These are phyloP conservation scores for Chymomyza fuscimana DNA, from an alignment of 2,888 invertebrate genomes.

Conservation along the genomic window DNA sequence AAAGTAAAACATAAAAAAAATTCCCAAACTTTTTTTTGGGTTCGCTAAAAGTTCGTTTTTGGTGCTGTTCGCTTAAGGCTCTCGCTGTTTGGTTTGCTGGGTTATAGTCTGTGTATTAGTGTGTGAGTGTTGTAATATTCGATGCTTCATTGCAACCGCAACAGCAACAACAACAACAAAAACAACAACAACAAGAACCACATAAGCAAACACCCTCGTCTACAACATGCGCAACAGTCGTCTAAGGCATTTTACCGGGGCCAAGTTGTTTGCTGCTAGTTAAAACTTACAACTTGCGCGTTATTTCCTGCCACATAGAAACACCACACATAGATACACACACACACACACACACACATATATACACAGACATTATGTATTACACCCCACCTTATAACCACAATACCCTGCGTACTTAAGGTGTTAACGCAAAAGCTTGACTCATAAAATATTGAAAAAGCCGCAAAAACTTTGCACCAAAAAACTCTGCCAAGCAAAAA, in stretches of 20 bases:
- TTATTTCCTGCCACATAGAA: constrained; percentile 61
- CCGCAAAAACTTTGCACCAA: constrained; percentile 76
- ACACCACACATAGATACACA: constrained; percentile 18
- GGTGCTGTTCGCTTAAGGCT: not conserved
- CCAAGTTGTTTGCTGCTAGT: constrained; percentile 62
- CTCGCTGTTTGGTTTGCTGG: not conserved
- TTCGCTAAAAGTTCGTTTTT: not conserved
- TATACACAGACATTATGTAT: constrained; percentile 5
- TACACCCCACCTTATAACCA: constrained; percentile 37
- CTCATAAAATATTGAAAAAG: constrained; percentile 79
- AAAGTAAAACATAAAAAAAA: too few species aligned
- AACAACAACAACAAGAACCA: constrained; percentile 36
- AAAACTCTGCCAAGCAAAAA: constrained; percentile 51
- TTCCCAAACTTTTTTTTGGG: too few species aligned
- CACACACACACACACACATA: constrained; percentile 26
- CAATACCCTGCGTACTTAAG: constrained; percentile 72
- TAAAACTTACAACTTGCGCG: constrained; percentile 70
- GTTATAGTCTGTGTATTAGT: constrained; percentile 6
- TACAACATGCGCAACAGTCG: constrained; percentile 50
- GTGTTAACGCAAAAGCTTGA: constrained; percentile 74
- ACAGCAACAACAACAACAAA: constrained; percentile 44
- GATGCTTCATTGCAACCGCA: constrained; percentile 70
- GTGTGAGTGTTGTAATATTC: constrained; percentile 47
- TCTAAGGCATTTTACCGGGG: not conserved
- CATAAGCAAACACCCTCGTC: constrained; percentile 36